phyloP scores from a whole-genome alignment of 2,888 invertebrate genomes.

The Rhabditophanes sp. region DNA sequence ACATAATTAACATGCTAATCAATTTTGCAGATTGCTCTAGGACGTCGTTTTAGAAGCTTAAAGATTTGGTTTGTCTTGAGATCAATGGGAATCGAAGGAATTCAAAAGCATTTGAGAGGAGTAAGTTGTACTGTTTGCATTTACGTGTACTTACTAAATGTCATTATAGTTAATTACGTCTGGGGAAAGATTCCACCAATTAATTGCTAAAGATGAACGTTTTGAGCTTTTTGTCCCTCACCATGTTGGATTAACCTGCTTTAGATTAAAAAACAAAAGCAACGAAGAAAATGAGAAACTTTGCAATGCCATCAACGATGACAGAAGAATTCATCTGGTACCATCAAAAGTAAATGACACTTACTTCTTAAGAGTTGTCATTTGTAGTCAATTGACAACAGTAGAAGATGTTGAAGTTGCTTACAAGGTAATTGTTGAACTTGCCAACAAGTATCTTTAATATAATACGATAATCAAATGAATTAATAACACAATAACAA shows the following conservation, averaged over 20 bases:
- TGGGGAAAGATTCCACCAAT: conserved; percentile 62
- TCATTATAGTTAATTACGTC: not conserved
- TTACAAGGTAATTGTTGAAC: conserved; percentile 45
- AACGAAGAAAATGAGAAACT: conserved; percentile 46
- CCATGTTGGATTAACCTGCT: conserved; percentile 78
- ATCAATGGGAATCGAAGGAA: conserved; percentile 73
- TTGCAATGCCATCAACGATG: conserved; percentile 46
- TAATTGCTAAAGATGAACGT: conserved; percentile 57
- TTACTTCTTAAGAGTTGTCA: conserved; percentile 48
- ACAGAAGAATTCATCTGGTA: conserved; percentile 48
- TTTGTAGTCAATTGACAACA: conserved; percentile 46
- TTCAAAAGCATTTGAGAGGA: conserved; percentile 75
- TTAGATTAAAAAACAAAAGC: conserved; percentile 58
- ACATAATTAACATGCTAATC: no score
- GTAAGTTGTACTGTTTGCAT: conserved; percentile 29
- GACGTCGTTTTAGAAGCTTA: conserved; percentile 78
- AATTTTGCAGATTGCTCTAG: conserved; percentile 57
- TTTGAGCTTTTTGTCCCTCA: conserved; percentile 72
- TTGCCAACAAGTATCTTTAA: conserved; percentile 16
- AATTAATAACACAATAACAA: no score
- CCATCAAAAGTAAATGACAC: conserved; percentile 45
- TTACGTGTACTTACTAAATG: not conserved
- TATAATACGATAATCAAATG: no score
- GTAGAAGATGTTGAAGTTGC: conserved; percentile 45
- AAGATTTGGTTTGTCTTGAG: conserved; percentile 94